Conservation (phyloP, 2,888 invertebrate genomes). For the Nematopogon swammerdamellus region DNA sequence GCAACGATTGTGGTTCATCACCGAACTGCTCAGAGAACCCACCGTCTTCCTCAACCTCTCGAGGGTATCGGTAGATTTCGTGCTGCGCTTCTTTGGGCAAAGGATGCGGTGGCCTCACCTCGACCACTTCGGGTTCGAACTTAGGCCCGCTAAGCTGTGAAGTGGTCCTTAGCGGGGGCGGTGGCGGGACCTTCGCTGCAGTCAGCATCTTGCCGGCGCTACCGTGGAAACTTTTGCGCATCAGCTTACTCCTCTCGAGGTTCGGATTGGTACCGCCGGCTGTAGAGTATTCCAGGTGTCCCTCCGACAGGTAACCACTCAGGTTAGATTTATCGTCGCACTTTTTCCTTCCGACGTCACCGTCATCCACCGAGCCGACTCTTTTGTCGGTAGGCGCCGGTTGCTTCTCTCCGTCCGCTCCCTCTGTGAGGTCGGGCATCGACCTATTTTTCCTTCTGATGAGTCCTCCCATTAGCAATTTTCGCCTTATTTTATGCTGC, state of each 20-base stretch:
- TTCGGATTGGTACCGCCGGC: slow-evolving; percentile 71
- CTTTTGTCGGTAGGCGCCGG: slow-evolving; percentile 36
- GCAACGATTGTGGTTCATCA: slow-evolving; percentile 61
- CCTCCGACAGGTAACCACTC: slow-evolving; percentile 84
- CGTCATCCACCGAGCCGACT: slow-evolving; percentile 68
- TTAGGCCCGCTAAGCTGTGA: slow-evolving; percentile 76
- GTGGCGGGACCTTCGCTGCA: slow-evolving; percentile 81
- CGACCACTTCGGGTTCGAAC: slow-evolving; percentile 54
- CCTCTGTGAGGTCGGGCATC: slow-evolving; percentile 88
- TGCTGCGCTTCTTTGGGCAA: slow-evolving; percentile 22
- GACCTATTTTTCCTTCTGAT: slow-evolving; percentile 86
- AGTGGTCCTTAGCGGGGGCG: slow-evolving; percentile 81
- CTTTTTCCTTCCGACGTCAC: slow-evolving; percentile 65
- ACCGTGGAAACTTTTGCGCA: slow-evolving; percentile 87
- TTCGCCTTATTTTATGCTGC: slow-evolving; percentile 85
- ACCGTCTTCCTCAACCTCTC: slow-evolving; percentile 41
- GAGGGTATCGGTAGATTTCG: slow-evolving; percentile 9
- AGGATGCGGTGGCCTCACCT: slow-evolving; percentile 42
- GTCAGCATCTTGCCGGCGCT: slow-evolving; percentile 79
- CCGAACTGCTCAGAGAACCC: slow-evolving; percentile 49
- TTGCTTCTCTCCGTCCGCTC: slow-evolving; percentile 56
- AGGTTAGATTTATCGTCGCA: slow-evolving; percentile 57
- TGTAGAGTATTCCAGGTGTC: slow-evolving; percentile 75
- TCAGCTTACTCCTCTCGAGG: slow-evolving; percentile 79
- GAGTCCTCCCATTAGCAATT: slow-evolving; percentile 84